A percentile compares a stretch with the other conserved stretches of the same genome.
These are phyloP conservation scores for Tretioscincus oriximinensis DNA, from an alignment of 2,113 vertebrate species.

Conservation along the genomic window DNA sequence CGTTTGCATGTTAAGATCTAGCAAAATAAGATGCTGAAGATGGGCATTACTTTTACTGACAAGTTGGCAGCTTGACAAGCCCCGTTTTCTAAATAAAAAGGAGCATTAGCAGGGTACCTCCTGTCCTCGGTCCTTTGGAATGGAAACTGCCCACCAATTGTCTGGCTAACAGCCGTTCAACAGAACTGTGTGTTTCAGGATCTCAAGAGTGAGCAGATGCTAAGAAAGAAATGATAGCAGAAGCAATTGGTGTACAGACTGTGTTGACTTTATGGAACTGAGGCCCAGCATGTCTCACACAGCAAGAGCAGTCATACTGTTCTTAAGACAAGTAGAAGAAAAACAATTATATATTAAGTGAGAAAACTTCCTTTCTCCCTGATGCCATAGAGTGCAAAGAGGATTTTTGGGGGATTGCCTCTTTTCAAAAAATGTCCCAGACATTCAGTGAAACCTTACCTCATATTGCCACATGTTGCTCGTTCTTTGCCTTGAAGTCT, in stretches of 20 bases:
- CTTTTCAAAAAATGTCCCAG: no score
- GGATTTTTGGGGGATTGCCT: no score
- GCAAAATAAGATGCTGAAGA: slow-evolving; percentile 50
- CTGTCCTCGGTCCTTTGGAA: slow-evolving; percentile 25
- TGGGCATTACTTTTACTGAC: slow-evolving; percentile 46
- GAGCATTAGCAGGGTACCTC: slow-evolving; percentile 57
- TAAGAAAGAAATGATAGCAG: slow-evolving; percentile 40
- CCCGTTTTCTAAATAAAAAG: slow-evolving; percentile 64
- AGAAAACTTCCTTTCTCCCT: not conserved
- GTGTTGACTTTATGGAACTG: slow-evolving; percentile 14
- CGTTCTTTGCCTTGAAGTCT: no score
- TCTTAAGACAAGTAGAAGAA: not conserved
- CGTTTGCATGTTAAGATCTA: slow-evolving; percentile 50
- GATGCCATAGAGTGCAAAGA: no score
- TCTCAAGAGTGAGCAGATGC: slow-evolving; percentile 18
- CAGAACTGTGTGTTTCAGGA: slow-evolving; percentile 33
- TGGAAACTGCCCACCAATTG: slow-evolving; percentile 47
- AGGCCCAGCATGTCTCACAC: no score
- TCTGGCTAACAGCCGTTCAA: slow-evolving; percentile 14
- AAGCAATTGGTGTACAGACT: slow-evolving; percentile 31
- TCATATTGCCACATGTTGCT: no score
- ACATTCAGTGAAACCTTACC: no score
- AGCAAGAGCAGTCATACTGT: not conserved
- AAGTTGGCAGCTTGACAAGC: slow-evolving; percentile 61
- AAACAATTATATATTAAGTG: not conserved